Percentiles rank a stretch among this genome's conserved stretches.
phyloP scores from a whole-genome alignment of 1,140 invertebrate species.

The Trachelipus rathkii region DNA sequence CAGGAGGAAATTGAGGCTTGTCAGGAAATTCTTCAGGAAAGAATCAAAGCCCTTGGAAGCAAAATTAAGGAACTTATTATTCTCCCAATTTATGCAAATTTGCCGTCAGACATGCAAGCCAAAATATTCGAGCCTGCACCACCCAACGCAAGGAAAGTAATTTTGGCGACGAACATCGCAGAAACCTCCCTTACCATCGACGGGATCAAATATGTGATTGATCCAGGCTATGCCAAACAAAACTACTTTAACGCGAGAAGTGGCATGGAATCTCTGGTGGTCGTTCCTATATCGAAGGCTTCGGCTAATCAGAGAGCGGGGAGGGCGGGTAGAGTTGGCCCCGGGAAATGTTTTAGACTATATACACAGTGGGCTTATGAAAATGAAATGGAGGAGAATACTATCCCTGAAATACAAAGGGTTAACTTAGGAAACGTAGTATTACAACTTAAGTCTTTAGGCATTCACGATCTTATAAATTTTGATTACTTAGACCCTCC shows the following conservation, averaged over 20 bases:
- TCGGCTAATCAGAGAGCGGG: slow-evolving; percentile 93
- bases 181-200: slow-evolving; percentile 99
- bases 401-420: slow-evolving; percentile 94
- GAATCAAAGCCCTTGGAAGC: slow-evolving; percentile 80
- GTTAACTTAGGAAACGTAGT: slow-evolving; percentile 98
- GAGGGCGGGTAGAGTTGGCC: slow-evolving; percentile 83
- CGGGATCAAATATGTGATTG: slow-evolving; percentile 98
- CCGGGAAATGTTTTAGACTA: slow-evolving; percentile 95
- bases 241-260: slow-evolving; percentile 98
- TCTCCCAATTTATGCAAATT: slow-evolving; percentile 94
- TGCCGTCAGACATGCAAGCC: slow-evolving; percentile 97
- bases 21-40: slow-evolving; percentile 85
- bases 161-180: slow-evolving; percentile 97
- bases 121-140: slow-evolving; percentile 97
- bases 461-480: slow-evolving; percentile 95
- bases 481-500: slow-evolving; percentile 99
- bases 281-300: slow-evolving; percentile 93
- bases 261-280: slow-evolving; percentile 96
- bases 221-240: slow-evolving; percentile 98
- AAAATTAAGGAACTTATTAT: slow-evolving; percentile 91
- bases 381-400: slow-evolving; percentile 96
- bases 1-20: slow-evolving; percentile 94
- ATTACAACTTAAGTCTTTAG: slow-evolving; percentile 90
- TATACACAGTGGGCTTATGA: slow-evolving; percentile 97
- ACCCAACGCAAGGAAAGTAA: slow-evolving; percentile 87